Percentiles rank a stretch among this genome's conserved stretches.
phyloP scores from a whole-genome alignment of 2,113 vertebrate genomes.

The Poecile atricapillus region DNA sequence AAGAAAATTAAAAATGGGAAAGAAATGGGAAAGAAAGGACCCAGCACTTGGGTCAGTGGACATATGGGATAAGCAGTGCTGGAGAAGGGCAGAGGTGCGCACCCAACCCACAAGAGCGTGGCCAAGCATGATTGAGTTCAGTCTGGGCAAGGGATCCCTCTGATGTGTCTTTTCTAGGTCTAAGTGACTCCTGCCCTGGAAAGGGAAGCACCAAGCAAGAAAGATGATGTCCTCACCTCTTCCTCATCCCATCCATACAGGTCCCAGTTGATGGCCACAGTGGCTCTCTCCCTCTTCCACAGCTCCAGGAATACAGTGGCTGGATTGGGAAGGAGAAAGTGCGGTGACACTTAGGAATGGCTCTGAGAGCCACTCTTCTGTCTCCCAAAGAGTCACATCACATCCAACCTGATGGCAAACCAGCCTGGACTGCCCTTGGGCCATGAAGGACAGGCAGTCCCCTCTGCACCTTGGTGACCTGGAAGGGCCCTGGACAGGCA shows the following conservation, averaged over 20 bases:
- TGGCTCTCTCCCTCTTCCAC: constrained; percentile 86
- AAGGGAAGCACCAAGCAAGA: not conserved
- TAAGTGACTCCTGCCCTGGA: not conserved
- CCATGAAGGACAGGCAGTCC: not conserved
- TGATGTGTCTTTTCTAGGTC: not conserved
- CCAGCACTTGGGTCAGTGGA: too few species aligned
- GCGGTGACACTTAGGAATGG: not conserved
- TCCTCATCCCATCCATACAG: constrained; percentile 88
- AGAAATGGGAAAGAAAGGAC: not conserved
- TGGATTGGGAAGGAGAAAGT: constrained; percentile 9
- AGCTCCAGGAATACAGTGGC: constrained; percentile 92
- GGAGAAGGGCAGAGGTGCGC: not conserved
- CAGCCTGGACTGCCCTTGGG: not conserved
- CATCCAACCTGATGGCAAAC: not conserved
- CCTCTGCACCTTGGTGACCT: not conserved
- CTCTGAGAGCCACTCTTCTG: not conserved
- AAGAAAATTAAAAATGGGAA: not conserved
- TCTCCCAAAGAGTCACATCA: fast-evolving
- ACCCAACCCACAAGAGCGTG: not conserved
- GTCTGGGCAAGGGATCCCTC: not conserved
- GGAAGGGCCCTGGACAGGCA: not conserved
- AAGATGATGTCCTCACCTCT: constrained; percentile 74
- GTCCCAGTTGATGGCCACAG: constrained; percentile 78
- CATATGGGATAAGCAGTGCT: not conserved
- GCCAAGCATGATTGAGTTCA: not conserved